Base-by-base conservation (phyloP, 2,888 invertebrate genomes). In the Himalopsyche japonica region DNA sequence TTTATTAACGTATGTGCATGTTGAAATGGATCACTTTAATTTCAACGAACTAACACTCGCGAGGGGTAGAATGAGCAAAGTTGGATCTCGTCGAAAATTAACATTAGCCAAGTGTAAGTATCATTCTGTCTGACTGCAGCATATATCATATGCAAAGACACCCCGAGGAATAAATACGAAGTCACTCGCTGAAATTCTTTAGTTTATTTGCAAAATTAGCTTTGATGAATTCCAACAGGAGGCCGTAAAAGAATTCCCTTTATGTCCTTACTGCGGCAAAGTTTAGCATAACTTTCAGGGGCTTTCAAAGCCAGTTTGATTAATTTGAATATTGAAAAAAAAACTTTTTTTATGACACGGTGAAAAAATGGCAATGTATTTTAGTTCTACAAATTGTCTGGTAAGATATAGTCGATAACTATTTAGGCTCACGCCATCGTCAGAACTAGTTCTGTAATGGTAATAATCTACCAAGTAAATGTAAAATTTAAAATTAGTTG, bases 161-260 rank as follows among this genome's bases (percentile, higher is more conserved):
- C 70, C 70, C 70, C 3, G 15, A 70, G 70, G 70, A 70, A 70
- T 70, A 70, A 30, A 70, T 76, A 48, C 27, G 79, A 70, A 70
- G 70, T 70, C 70, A 70, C 27, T 70, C 70, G 70, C 70, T 30
- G 70, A 64, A 81, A 76, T 84, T 84, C 84, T 84, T 84, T 49
- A 70, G 82, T 82, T 84, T 81, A 84, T 84, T 84, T 81, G 81
- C 37, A 82, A 82, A 84, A 84, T 84, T 84, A 84, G 84, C 82
- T 81, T 79, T 84, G 84, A 82, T 82, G 84, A 84, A 84, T 82
- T 77, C 82, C 76, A 76, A 77, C 64, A 70, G 84, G 81, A 49
- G 82, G 79, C 79, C 37, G 79, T 82, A 79, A 82, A 84, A 84
- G 84, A 79, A 81, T 57, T 84, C 84, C 84, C 84, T 82, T 81